phyloP scores from a whole-genome alignment of 2,888 invertebrate genomes.

The Pycnomerus fuliginosus region DNA sequence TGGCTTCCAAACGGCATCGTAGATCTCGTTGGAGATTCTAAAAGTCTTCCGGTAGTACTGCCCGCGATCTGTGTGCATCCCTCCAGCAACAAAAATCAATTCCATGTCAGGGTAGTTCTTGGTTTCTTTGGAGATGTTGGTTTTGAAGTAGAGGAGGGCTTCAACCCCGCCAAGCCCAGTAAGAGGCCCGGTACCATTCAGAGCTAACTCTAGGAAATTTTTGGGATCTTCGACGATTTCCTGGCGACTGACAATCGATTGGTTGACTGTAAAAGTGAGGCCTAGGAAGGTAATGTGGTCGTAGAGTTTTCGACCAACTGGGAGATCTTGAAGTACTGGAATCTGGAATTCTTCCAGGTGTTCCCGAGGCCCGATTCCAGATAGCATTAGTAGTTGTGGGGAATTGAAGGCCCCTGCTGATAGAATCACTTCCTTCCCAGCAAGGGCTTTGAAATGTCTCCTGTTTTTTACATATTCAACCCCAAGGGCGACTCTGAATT shows the following conservation, averaged over 20 bases:
- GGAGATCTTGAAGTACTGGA: slow-evolving; percentile 62
- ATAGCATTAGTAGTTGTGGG: slow-evolving; percentile 87
- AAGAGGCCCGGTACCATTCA: slow-evolving; percentile 56
- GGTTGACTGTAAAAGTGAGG: slow-evolving; percentile 40
- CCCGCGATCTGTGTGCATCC: slow-evolving; percentile 42
- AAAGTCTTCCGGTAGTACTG: slow-evolving; percentile 46
- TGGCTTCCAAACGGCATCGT: slow-evolving; percentile 58
- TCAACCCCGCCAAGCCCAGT: slow-evolving; percentile 60
- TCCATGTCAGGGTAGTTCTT: slow-evolving; percentile 67
- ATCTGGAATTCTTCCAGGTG: slow-evolving; percentile 60
- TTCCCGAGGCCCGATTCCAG: slow-evolving; percentile 63
- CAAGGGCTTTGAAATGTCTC: slow-evolving; percentile 52
- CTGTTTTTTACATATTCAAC: slow-evolving; percentile 64
- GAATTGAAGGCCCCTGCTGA: slow-evolving; percentile 86
- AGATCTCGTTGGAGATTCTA: slow-evolving; percentile 59
- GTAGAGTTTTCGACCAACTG: slow-evolving; percentile 66
- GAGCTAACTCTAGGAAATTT: slow-evolving; percentile 49
- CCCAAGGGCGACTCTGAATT: slow-evolving; percentile 65
- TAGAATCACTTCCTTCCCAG: slow-evolving; percentile 78
- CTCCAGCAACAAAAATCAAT: slow-evolving; percentile 63
- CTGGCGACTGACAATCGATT: slow-evolving; percentile 31
- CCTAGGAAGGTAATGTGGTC: slow-evolving; percentile 63
- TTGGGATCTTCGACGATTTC: slow-evolving; percentile 30
- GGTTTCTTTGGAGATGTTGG: slow-evolving; percentile 56
- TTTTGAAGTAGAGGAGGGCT: slow-evolving; percentile 61